Percentiles rank a stretch among this genome's conserved stretches.
Conservation (phyloP, 2,888 invertebrate species). For the Apocheima hispidaria region DNA sequence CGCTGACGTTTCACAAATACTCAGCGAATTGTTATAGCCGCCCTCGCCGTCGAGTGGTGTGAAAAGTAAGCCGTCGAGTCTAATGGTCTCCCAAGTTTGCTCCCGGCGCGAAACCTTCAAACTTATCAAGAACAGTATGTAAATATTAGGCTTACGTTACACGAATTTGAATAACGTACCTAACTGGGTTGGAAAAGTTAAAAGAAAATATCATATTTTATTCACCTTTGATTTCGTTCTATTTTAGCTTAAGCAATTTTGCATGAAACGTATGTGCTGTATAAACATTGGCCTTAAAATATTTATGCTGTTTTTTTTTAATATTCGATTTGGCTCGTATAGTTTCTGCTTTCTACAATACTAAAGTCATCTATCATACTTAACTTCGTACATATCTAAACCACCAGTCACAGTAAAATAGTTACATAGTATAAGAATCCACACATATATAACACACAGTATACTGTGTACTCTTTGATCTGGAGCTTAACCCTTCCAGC, state of each 20-base stretch:
- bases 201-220: slow-evolving; percentile 14
- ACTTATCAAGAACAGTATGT: slow-evolving; percentile 51
- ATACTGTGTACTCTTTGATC: slow-evolving; percentile 18
- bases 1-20: slow-evolving; percentile 73
- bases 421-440: slow-evolving; percentile 7
- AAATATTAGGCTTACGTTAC: slow-evolving; percentile 50
- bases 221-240: slow-evolving; percentile 13
- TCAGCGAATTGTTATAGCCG: slow-evolving; percentile 64
- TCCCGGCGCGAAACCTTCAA: slow-evolving; percentile 39
- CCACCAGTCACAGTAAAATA: slow-evolving; percentile 5
- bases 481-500: slow-evolving; percentile 14
- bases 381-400: neutral
- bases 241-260: neutral
- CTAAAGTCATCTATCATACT: slow-evolving; percentile 8
- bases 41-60: slow-evolving; percentile 48
- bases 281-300: no score
- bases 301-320: neutral
- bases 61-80: slow-evolving; percentile 52
- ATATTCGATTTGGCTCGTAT: neutral
- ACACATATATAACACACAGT: neutral
- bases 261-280: no score
- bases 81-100: slow-evolving; percentile 52
- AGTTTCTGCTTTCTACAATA: neutral
- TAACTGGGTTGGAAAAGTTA: slow-evolving; percentile 31
- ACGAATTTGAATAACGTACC: slow-evolving; percentile 49